Percentiles rank a stretch among this genome's conserved stretches.
Conservation (phyloP, 2,888 invertebrate genomes). For the Ormyrus nitidulus region DNA sequence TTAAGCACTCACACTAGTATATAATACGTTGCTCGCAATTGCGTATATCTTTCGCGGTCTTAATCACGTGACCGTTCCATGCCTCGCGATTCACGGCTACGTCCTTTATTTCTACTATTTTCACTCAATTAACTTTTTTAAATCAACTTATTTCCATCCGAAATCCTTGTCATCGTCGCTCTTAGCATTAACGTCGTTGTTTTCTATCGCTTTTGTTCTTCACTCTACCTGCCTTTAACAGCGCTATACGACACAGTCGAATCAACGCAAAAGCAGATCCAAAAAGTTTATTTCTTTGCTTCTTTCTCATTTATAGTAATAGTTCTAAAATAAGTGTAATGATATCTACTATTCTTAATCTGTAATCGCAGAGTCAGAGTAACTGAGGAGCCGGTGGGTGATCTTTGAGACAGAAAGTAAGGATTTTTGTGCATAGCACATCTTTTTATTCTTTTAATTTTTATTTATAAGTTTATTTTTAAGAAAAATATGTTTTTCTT, state of each 20-base stretch:
- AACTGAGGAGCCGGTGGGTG: slow-evolving; percentile 56
- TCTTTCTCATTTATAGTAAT: slow-evolving; percentile 64
- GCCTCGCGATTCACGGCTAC: slow-evolving; percentile 49
- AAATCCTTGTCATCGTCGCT: slow-evolving; percentile 44
- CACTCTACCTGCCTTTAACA: slow-evolving; percentile 15
- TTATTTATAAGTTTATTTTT: slow-evolving; percentile 50
- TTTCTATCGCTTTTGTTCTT: slow-evolving; percentile 13
- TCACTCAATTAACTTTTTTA: slow-evolving; percentile 58
- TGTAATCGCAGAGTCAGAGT: slow-evolving; percentile 46
- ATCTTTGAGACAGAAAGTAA: slow-evolving; percentile 58
- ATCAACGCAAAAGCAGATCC: slow-evolving; percentile 66
- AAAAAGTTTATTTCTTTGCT: slow-evolving; percentile 68
- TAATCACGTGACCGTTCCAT: slow-evolving; percentile 39
- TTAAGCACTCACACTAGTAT: slow-evolving; percentile 38
- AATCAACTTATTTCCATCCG: slow-evolving; percentile 52
- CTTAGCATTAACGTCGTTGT: slow-evolving; percentile 37
- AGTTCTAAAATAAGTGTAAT: slow-evolving; percentile 57
- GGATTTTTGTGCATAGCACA: slow-evolving; percentile 23
- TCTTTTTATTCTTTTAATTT: slow-evolving; percentile 41
- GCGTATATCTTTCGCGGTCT: slow-evolving; percentile 29
- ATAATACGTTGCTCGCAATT: slow-evolving; percentile 50
- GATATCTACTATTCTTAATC: slow-evolving; percentile 43
- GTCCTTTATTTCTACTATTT: slow-evolving; percentile 56
- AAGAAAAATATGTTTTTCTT: slow-evolving; percentile 52
- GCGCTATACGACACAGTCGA: slow-evolving; percentile 46